Base-by-base conservation (phyloP, 2,797 vertebrate species). In the Pangasius djambal region DNA sequence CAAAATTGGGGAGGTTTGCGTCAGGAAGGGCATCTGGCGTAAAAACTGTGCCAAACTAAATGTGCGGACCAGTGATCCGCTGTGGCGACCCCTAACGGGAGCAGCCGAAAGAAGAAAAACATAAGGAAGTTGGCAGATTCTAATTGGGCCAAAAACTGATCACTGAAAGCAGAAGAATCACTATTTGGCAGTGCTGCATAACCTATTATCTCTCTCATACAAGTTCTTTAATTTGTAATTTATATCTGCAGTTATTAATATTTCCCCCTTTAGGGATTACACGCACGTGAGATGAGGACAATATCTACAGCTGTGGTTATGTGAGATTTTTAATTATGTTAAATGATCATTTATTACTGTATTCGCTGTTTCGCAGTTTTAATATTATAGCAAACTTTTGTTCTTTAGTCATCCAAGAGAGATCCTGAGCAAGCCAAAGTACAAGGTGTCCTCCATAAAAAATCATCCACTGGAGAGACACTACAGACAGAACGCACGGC, bases 201-300 rank as follows among this genome's bases (percentile, higher is more conserved):
- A 81, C 52, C n/a, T 55, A n/a, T 20, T 31, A 20, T 4, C 15
- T 79, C 28, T 48, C 72, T 25, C 40, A 75, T 7, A 75, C 40
- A 75, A 78, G 50, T 34, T 57, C 28, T 37, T 81, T 12, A 2
- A 82, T 61, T 13, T 63, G 13, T 7, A 40, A 10, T 79, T 55
- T 79, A 34, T 31, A 55, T 79, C 20, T 40, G 15, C 25, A 18
- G 3, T 82, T 81, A 20, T 37, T 25, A 50, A n/a, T 31, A 18
- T 44, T 52, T 72, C 69, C 18, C 13, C 1, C 44, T 72, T 16
- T 86, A 92, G 91, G 82, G 86, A 59, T 83, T 82, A 59, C 93
- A 93, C 67, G 91, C 89, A 1, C 92, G 91, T 91, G 90, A 92
- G 22, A 83, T 86, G 61, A 94, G 91, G 85, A 93, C 93, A 69